These are phyloP conservation scores for Aphidoletes aphidimyza DNA, from an alignment of 2,888 invertebrate species.

Conservation along the genomic window DNA sequence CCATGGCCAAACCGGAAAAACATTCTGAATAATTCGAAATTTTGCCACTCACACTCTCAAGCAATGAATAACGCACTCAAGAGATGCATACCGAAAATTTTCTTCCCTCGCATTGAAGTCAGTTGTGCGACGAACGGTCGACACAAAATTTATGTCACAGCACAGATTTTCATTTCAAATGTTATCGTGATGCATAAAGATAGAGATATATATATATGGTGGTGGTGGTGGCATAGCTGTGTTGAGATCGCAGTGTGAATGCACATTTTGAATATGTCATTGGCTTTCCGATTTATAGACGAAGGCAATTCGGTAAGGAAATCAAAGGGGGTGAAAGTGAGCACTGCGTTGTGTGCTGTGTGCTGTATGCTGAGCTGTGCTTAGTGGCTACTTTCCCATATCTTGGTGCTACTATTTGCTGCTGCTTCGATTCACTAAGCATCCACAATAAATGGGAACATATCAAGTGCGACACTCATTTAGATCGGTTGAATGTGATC, in stretches of 20 bases:
- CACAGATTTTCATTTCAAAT: constrained; percentile 53
- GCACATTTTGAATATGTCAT: constrained; percentile 49
- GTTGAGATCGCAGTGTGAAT: not conserved
- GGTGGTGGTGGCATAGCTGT: not conserved
- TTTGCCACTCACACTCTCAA: not conserved
- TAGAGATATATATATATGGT: not conserved
- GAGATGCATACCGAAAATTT: not conserved
- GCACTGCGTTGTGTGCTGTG: no score
- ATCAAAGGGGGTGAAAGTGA: not conserved
- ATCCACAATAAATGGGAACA: constrained; percentile 29
- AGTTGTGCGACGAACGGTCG: constrained; percentile 43
- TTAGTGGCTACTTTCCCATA: constrained; percentile 47
- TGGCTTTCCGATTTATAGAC: constrained; percentile 23
- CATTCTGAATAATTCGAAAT: constrained; percentile 32
- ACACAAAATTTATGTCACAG: constrained; percentile 53
- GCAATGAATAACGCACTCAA: not conserved
- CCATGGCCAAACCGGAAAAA: constrained; percentile 27
- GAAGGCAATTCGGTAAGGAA: not conserved
- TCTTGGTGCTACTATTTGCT: not conserved
- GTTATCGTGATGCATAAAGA: constrained; percentile 45
- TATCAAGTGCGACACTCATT: constrained; percentile 44
- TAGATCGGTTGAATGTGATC: constrained; percentile 36
- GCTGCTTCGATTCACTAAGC: not conserved
- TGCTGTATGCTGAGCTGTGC: not conserved
- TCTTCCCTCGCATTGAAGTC: constrained; percentile 38